phyloP scores from a whole-genome alignment of 2,113 vertebrate species.

The Prinia subflava region DNA sequence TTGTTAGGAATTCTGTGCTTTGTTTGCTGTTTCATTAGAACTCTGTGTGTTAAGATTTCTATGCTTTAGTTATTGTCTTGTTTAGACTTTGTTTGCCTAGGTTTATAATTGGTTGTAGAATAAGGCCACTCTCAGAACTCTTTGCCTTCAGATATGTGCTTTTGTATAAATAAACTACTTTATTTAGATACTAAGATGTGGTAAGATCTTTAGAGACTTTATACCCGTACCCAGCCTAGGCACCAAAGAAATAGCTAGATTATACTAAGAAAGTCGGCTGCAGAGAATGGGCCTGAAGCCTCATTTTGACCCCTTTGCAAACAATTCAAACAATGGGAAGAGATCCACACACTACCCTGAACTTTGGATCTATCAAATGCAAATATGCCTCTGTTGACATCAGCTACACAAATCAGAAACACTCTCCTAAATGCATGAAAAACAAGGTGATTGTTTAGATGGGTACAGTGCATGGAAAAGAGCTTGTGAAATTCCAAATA shows the following conservation, averaged over 20 bases:
- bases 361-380: neutral
- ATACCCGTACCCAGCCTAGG: no score
- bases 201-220: no score
- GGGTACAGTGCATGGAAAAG: accelerated
- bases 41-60: no score
- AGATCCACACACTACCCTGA: neutral
- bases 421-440: neutral
- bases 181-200: no score
- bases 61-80: no score
- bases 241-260: neutral
- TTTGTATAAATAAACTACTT: no score
- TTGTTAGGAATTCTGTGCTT: no score
- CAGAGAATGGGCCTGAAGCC: neutral
- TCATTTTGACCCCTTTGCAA: neutral
- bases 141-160: no score
- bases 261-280: neutral
- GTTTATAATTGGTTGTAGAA: no score
- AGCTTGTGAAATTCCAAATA: neutral
- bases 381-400: neutral
- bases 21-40: no score
- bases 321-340: neutral
- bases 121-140: no score
- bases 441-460: accelerated
- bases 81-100: no score
- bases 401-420: neutral